Evolutionary conservation across 1,140 invertebrate genomes (phyloP).

Genomic region (Thereuonema tuberculata): DNA sequence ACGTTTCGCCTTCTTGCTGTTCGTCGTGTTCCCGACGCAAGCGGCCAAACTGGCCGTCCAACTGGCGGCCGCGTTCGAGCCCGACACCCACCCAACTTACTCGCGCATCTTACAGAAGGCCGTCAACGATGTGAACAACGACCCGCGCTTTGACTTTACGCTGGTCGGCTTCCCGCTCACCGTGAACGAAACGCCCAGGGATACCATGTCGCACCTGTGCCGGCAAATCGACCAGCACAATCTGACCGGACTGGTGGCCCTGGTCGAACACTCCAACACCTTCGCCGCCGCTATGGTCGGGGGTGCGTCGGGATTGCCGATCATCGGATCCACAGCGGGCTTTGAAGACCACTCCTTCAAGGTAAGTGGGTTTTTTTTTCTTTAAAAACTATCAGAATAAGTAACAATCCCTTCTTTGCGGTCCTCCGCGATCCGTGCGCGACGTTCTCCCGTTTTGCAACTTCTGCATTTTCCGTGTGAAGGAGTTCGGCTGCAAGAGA

Average conservation of each 20-base stretch:
- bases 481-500: too few species aligned
- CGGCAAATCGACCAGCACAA: background rate
- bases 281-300: conserved; percentile 10
- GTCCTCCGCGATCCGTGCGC: too few species aligned
- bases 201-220: conserved; percentile 10
- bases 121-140: conserved; percentile 1
- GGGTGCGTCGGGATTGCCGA: conserved; percentile 6
- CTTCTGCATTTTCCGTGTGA: too few species aligned
- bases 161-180: background rate
- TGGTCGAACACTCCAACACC: conserved; percentile 5
- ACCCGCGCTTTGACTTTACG: background rate
- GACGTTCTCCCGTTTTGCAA: too few species aligned
- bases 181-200: background rate
- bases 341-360: background rate
- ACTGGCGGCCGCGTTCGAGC: conserved; percentile 5
- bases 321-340: conserved; percentile 11
- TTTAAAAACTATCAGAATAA: too few species aligned
- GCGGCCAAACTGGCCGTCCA: conserved; percentile 1
- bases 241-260: conserved; percentile 9
- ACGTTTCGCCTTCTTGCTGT: background rate
- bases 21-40: conserved; percentile 1
- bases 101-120: conserved; percentile 4
- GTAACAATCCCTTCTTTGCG: too few species aligned
- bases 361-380: too few species aligned
- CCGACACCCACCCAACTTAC: background rate